These are phyloP conservation scores for Sitophilus oryzae DNA, from an alignment of 1,140 invertebrate genomes.

Conservation along the genomic window DNA sequence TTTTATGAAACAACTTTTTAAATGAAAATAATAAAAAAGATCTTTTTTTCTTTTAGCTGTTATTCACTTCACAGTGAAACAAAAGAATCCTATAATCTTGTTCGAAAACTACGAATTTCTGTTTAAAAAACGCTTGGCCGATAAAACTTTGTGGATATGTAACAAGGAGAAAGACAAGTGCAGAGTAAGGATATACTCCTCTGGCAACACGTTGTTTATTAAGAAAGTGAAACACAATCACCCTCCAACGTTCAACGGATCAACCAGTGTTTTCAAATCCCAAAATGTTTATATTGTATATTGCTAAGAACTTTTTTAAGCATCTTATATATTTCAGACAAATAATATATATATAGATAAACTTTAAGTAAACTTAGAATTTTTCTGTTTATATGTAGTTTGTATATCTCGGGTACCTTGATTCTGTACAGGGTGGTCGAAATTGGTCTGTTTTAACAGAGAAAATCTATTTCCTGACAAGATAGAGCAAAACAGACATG, in stretches of 20 bases:
- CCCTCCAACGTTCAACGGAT: background rate
- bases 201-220: background rate
- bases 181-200: background rate
- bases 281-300: constrained; percentile 1
- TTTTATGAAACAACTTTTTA: too few relatives aligned
- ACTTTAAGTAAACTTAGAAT: too few relatives aligned
- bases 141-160: background rate
- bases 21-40: background rate
- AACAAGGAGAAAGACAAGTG: background rate
- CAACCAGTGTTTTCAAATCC: background rate
- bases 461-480: too few relatives aligned
- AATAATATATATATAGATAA: too few relatives aligned
- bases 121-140: background rate
- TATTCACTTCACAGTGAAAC: background rate
- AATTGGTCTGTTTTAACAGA: too few relatives aligned
- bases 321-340: too few relatives aligned
- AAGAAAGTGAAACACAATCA: background rate
- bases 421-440: too few relatives aligned
- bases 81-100: background rate
- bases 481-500: too few relatives aligned
- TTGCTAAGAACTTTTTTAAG: too few relatives aligned
- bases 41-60: background rate
- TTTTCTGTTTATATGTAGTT: too few relatives aligned
- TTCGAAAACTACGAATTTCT: background rate
- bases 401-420: too few relatives aligned